Conservation (phyloP, 2,113 vertebrate species). For the Pelecanus crispus region DNA sequence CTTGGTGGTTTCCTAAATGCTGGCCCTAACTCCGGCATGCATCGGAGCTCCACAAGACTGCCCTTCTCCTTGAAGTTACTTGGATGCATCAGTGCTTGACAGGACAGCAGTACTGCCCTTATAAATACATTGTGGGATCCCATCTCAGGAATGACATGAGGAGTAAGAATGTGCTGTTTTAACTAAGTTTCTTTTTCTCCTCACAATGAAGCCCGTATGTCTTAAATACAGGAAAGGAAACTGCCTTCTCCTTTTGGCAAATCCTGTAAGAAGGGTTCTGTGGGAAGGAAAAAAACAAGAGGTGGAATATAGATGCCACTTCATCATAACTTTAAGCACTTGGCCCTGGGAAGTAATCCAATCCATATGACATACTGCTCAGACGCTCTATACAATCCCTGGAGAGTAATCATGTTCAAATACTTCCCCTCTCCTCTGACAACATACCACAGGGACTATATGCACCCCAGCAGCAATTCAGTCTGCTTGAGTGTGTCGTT, state of each 20-base stretch:
- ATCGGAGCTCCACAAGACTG: not conserved
- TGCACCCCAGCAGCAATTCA: not conserved
- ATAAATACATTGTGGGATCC: not conserved
- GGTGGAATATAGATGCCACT: not conserved
- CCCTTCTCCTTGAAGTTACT: not conserved
- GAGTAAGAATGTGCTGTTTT: not conserved
- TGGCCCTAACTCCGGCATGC: not conserved
- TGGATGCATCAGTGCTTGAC: not conserved
- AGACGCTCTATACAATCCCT: not conserved
- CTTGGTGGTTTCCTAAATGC: not conserved
- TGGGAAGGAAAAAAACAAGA: not conserved
- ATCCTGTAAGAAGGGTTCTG: not conserved
- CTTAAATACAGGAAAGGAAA: not conserved
- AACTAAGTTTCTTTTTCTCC: not conserved
- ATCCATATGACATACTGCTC: not conserved
- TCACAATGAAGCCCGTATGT: not conserved
- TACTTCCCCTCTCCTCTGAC: not conserved
- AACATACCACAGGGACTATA: not conserved
- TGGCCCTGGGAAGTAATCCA: not conserved
- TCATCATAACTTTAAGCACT: not conserved
- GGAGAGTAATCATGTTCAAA: not conserved
- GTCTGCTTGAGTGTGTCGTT: not conserved
- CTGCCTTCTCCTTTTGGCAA: slow-evolving; percentile 5
- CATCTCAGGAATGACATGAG: not conserved
- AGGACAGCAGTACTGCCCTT: not conserved